Conservation (phyloP, 2,888 invertebrate genomes). For the Pristionchus japonicus region DNA sequence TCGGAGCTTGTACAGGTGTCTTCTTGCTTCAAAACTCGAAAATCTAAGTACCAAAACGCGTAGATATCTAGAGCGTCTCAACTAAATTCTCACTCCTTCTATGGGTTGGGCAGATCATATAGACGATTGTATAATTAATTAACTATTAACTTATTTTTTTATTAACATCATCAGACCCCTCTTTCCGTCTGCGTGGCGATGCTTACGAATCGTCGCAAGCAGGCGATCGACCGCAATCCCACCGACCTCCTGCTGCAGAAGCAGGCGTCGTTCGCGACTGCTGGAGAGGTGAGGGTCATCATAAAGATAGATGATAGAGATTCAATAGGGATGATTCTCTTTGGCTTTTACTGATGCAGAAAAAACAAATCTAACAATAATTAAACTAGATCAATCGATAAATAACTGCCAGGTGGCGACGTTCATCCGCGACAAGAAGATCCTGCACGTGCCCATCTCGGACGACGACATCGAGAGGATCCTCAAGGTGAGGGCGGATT, state of each 20-base stretch:
- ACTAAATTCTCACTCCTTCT: too few relatives aligned
- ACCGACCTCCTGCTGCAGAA: slow-evolving; percentile 57
- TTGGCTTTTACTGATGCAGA: too few relatives aligned
- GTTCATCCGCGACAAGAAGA: slow-evolving; percentile 60
- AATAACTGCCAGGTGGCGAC: slow-evolving; percentile 61
- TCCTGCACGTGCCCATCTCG: slow-evolving; percentile 60
- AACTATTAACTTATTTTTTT: too few relatives aligned
- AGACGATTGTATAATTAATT: too few relatives aligned
- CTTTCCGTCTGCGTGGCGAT: slow-evolving; percentile 46
- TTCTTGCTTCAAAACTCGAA: too few relatives aligned
- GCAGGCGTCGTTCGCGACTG: slow-evolving; percentile 46
- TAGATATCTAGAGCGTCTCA: too few relatives aligned
- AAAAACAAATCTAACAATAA: too few relatives aligned
- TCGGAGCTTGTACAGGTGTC: slow-evolving; percentile 91
- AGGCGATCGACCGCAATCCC: slow-evolving; percentile 56
- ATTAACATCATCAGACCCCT: neutral
- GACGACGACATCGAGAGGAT: slow-evolving; percentile 62
- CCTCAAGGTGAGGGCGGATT: slow-evolving; percentile 56
- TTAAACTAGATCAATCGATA: too few relatives aligned
- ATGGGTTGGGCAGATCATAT: too few relatives aligned
- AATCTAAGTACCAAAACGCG: too few relatives aligned
- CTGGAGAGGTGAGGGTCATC: neutral
- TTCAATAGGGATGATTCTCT: too few relatives aligned
- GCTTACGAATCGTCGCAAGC: slow-evolving; percentile 50
- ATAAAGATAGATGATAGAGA: too few relatives aligned